Percentiles rank a stretch among this genome's conserved stretches.
These are phyloP conservation scores for Montipora efflorescens DNA, from an alignment of 64 coral and sea anemone genomes.

Conservation along the genomic window DNA sequence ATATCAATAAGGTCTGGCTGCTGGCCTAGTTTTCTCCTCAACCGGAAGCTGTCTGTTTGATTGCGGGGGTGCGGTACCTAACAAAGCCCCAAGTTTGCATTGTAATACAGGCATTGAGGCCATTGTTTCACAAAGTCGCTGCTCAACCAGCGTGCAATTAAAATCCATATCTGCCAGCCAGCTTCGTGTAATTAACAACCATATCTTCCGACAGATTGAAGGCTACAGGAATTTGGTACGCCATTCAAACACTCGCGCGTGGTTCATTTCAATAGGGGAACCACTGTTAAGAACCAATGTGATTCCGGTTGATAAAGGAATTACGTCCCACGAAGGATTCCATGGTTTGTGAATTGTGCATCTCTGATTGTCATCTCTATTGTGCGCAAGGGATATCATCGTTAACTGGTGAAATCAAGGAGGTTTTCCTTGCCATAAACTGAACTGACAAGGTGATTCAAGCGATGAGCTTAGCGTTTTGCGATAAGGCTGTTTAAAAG, in stretches of 20 bases:
- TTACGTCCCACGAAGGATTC: background rate
- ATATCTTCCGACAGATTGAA: background rate
- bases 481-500: slow-evolving; percentile 21
- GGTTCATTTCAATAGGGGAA: background rate
- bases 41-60: background rate
- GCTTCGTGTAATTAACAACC: background rate
- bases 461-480: slow-evolving; percentile 7
- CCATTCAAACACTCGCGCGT: background rate
- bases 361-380: too few relatives aligned
- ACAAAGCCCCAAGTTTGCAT: background rate
- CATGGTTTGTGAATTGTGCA: background rate
- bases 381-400: too few relatives aligned
- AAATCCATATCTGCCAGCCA: background rate
- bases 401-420: too few relatives aligned
- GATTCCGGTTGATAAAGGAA: slow-evolving; percentile 15
- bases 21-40: background rate
- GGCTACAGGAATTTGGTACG: background rate
- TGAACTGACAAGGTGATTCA: background rate
- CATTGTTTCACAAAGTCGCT: slow-evolving; percentile 47
- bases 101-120: background rate
- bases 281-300: background rate
- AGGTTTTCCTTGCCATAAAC: background rate
- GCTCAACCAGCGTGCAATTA: slow-evolving; percentile 23
- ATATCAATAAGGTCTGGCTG: too few relatives aligned
- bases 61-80: background rate